Evolutionary conservation across 2,888 invertebrate species (phyloP).

Genomic region (Iselma pallidipennis): DNA sequence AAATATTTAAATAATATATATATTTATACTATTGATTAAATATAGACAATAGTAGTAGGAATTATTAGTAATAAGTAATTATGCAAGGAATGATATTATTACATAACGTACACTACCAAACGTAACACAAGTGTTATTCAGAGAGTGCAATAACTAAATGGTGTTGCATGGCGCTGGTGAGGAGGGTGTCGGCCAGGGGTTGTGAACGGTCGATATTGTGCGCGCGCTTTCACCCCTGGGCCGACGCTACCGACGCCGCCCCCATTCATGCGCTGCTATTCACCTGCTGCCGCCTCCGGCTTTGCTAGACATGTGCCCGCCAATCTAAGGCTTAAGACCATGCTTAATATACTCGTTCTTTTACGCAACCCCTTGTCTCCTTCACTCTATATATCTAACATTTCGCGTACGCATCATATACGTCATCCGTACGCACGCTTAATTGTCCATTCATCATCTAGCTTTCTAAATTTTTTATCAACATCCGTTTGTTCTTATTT

Average conservation of each 20-base stretch:
- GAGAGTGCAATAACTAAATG: constrained; percentile 68
- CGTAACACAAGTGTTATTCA: constrained; percentile 67
- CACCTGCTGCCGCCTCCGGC: constrained; percentile 29
- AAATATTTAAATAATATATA: constrained; percentile 54
- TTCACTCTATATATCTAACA: not conserved
- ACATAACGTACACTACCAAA: constrained; percentile 64
- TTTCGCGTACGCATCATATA: not conserved
- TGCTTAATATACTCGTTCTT: constrained; percentile 7
- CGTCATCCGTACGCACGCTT: constrained; percentile 25
- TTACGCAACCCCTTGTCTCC: constrained; percentile 8
- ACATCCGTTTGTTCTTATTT: not conserved
- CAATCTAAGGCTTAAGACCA: constrained; percentile 11
- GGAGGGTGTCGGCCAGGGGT: constrained; percentile 60
- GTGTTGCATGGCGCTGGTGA: constrained; percentile 58
- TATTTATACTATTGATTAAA: constrained; percentile 56
- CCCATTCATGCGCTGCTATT: constrained; percentile 35
- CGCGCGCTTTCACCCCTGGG: constrained; percentile 50
- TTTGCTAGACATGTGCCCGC: constrained; percentile 18
- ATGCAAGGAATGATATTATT: constrained; percentile 60
- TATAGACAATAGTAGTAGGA: constrained; percentile 57
- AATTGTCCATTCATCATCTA: constrained; percentile 26
- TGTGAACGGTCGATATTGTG: constrained; percentile 54
- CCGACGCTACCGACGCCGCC: constrained; percentile 36
- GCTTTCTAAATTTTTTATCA: not conserved
- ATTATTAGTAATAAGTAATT: constrained; percentile 59